Base-by-base conservation (phyloP, 2,888 invertebrate species). In the Melanargia galathea region DNA sequence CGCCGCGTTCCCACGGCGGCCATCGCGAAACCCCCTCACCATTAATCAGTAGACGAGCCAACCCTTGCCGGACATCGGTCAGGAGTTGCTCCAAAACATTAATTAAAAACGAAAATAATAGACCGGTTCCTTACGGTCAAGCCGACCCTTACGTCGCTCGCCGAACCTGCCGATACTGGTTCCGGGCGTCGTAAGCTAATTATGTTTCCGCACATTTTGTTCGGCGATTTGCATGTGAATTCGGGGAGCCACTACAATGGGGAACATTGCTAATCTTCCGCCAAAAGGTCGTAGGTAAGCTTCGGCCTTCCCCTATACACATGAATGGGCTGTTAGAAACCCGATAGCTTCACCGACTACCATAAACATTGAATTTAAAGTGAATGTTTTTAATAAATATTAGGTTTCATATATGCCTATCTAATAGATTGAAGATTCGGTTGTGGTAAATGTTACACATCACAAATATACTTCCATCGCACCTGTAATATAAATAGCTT, bases 131-230 rank as follows among this genome's bases (percentile, higher is more conserved):
- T 11, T 77, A 76, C 70, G 82, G 82, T 83, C 84, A 83, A 85
- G 74, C 70, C 73, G 82, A 83, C 86, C 68, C 86, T 74, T 71
- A 73, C n/a, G 74, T 40, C 16, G 20, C 20, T 8, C 1, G 30
- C 26, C 33, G 52, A 52, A 73, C 72, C 76, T 74, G 74, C 72
- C 69, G 66, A 73, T 74, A 70, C 73, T 55, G 71, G 72, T 73
- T 71, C 71, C 72, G 70, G 76, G 78, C 76, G 79, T 78, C 76
- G 78, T 84, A 84, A 87, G 86, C 90, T 90, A 91, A 92, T 92
- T 92, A 91, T 91, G 84, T 87, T 87, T 89, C 87, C 84, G 86
- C 91, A 90, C 90, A 88, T 89, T 87, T 87, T 85, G 90, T 85
- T 80, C 76, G 70, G 67, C 73, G 69, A 87, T 90, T 90, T 89